Evolutionary conservation across 2,888 invertebrate genomes (phyloP).

Genomic region (Deilephila porcellus): DNA sequence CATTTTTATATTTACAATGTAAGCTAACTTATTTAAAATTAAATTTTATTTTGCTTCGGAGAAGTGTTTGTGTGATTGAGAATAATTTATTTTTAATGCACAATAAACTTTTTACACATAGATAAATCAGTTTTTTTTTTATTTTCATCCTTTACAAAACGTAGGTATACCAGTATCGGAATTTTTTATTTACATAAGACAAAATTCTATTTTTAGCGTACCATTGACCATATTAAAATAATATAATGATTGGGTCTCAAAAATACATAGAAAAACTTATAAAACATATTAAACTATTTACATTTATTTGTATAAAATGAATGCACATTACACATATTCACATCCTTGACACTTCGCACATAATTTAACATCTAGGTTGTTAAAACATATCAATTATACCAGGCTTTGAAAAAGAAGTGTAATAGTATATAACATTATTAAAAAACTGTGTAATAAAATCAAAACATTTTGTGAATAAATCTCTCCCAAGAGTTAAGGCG

Average conservation of each 20-base stretch:
- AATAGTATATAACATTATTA: too few relatives aligned
- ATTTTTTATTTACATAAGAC: background rate
- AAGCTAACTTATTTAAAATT: slow-evolving; percentile 60
- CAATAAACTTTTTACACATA: slow-evolving; percentile 69
- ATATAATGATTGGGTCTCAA: background rate
- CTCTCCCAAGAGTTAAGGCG: too few relatives aligned
- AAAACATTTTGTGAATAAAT: too few relatives aligned
- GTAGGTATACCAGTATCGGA: background rate
- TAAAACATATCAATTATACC: too few relatives aligned
- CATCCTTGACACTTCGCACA: background rate
- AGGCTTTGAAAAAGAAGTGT: too few relatives aligned
- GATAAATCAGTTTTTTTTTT: background rate
- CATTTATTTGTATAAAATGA: background rate
- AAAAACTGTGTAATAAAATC: too few relatives aligned
- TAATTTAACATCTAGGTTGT: background rate
- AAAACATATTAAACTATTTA: slow-evolving; percentile 10
- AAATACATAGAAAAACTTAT: background rate
- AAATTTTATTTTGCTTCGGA: slow-evolving; percentile 54
- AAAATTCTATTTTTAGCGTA: background rate
- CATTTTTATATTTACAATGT: slow-evolving; percentile 39
- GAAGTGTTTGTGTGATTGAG: slow-evolving; percentile 53
- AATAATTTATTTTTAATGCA: slow-evolving; percentile 64
- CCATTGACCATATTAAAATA: too few relatives aligned
- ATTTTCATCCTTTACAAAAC: background rate
- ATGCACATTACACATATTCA: too few relatives aligned